Percentiles rank a stretch among this genome's conserved stretches.
These are phyloP conservation scores for Dendropsophus ebraccatus DNA, from an alignment of 2,113 vertebrate species.

Conservation along the genomic window DNA sequence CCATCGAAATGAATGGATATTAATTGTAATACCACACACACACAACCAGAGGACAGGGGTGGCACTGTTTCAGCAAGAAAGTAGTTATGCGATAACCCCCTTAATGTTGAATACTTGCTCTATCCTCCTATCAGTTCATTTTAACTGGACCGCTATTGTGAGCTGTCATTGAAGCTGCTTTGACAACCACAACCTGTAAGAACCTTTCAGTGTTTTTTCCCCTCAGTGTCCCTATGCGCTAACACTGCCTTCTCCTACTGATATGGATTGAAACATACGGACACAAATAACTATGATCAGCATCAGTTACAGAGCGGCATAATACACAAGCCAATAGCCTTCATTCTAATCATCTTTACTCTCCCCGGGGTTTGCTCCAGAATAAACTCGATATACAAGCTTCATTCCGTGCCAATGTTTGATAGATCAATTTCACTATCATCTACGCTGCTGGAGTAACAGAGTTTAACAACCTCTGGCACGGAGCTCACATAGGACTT, in stretches of 20 bases:
- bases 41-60: too few relatives aligned
- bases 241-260: not conserved
- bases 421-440: slow-evolving; percentile 38
- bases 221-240: not conserved
- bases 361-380: not conserved
- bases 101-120: too few relatives aligned
- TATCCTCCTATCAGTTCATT: too few relatives aligned
- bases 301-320: not conserved
- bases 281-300: not conserved
- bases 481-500: not conserved
- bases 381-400: not conserved
- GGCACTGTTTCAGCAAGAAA: too few relatives aligned
- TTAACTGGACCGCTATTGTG: too few relatives aligned
- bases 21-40: too few relatives aligned
- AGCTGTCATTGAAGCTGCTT: too few relatives aligned
- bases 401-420: slow-evolving; percentile 8
- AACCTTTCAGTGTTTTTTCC: too few relatives aligned
- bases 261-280: not conserved
- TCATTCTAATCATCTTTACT: not conserved
- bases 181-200: too few relatives aligned
- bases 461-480: not conserved
- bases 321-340: not conserved
- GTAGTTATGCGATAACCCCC: too few relatives aligned
- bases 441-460: not conserved
- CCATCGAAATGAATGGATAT: too few relatives aligned